Base-by-base conservation (phyloP, 2,797 vertebrate species). In the Syncerus caffer region DNA sequence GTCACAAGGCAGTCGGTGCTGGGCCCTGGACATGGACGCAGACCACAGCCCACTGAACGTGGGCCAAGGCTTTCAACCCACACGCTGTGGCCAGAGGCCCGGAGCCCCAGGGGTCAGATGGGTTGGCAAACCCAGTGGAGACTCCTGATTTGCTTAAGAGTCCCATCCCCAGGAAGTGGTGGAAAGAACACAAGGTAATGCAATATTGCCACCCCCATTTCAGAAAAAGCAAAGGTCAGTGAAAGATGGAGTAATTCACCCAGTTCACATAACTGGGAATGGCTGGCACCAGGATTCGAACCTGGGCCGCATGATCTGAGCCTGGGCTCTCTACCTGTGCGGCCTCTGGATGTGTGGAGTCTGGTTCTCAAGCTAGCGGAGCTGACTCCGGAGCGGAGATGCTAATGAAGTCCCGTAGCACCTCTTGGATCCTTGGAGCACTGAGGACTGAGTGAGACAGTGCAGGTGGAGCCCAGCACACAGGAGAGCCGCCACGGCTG, bases 111-210 rank as follows among this genome's bases (percentile, higher is more conserved):
- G 0, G n/a, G 83, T 29, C n/a, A 82, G 47, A 42, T 42, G 62
- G 87, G 45, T 45, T 14, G 19, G 47, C 13, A 67, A 60, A 55
- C 80, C 62, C 23, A n/a, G 11, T 5, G 60, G 95, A 87, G 85
- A 96, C 31, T 96, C 92, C 76, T 15, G 29, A 76, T 82, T 97
- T 96, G 83, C 82, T 82, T 95, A 83, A 80, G 55, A 89, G 53
- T 89, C 47, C 29, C 31, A 3, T 50, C 57, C 45, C 78, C 71
- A 64, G 76, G 92, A 94, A 88, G 57, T 67, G 34, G 87, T 55
- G 34, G 93, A 79, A 93, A 93, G 74, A 53, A 71, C 19, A 27
- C 25, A 51, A 85, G 45, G 86, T 89, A 45, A 82, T 47, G 16
- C 25, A 53, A 42, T 42, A 42, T 38, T 67, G 12, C 6, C 31